Evolutionary conservation across 2,888 invertebrate species (phyloP).

Genomic region (Rotaria sp.): DNA sequence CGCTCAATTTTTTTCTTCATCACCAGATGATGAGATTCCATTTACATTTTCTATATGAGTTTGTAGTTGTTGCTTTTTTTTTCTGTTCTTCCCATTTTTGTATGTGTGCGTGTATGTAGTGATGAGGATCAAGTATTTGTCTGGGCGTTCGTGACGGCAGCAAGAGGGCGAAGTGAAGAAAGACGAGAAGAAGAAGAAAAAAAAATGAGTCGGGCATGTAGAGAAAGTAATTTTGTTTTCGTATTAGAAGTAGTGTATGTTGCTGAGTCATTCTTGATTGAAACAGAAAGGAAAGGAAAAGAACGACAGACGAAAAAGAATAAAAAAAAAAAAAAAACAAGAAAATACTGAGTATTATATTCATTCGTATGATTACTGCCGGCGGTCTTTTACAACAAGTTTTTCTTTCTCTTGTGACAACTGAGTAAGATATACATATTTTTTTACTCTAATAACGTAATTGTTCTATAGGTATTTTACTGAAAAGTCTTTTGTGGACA

Average conservation of each 20-base stretch:
- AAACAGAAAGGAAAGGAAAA: background rate
- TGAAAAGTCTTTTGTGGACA: too few species aligned
- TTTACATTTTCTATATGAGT: background rate
- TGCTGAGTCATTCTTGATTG: background rate
- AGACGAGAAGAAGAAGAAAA: background rate
- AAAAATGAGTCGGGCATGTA: background rate
- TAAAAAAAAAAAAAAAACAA: background rate
- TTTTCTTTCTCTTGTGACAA: background rate
- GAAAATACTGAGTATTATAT: background rate
- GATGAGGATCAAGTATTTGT: background rate
- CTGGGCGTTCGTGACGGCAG: background rate
- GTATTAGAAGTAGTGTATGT: background rate
- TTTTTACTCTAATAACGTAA: background rate
- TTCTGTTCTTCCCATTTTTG: background rate
- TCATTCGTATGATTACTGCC: background rate
- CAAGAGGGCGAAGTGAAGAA: background rate
- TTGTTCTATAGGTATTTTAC: too few species aligned
- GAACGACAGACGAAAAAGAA: background rate
- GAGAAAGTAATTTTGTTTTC: background rate
- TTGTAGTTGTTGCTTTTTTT: background rate
- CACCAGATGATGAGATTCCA: background rate
- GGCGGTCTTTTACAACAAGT: background rate
- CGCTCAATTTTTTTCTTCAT: constrained; percentile 4
- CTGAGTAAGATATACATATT: background rate
- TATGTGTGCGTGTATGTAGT: background rate